A percentile compares a stretch with the other conserved stretches of the same genome.
Evolutionary conservation across 2,797 vertebrate genomes (phyloP).

Genomic region (Cichlasoma orientale): DNA sequence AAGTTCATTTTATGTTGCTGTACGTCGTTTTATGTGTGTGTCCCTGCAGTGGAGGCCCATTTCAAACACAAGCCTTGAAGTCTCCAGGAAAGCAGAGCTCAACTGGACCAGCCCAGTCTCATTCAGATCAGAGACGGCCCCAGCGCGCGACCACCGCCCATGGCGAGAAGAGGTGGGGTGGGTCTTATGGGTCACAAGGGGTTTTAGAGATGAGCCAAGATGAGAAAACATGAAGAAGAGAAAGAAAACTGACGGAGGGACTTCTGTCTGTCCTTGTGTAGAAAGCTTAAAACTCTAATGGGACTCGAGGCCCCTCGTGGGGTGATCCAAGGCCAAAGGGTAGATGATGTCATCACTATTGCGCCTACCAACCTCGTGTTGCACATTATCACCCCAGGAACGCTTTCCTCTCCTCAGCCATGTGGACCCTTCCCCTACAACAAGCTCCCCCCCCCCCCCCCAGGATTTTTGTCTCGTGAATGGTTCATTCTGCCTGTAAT

Average conservation of each 20-base stretch:
- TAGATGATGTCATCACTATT: conserved; percentile 62
- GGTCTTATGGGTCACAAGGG: background rate
- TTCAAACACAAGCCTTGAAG: conserved; percentile 97
- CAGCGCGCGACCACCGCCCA: conserved; percentile 13
- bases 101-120: conserved; percentile 41
- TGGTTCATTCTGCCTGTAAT: conserved; percentile 68
- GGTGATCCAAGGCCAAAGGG: conserved; percentile 31
- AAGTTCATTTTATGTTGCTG: background rate
- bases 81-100: conserved; percentile 21
- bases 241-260: background rate
- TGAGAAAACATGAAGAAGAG: background rate
- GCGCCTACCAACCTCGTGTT: conserved; percentile 53
- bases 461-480: conserved; percentile 58
- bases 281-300: conserved; percentile 23
- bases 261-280: conserved; percentile 16
- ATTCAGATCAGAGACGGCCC: conserved; percentile 50
- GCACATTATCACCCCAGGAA: conserved; percentile 42
- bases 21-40: background rate
- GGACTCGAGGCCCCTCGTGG: conserved; percentile 16
- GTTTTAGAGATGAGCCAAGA: background rate
- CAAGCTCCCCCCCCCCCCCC: background rate
- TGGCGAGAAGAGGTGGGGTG: conserved; percentile 2
- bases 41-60: conserved; percentile 92
- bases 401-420: conserved; percentile 24
- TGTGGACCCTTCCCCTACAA: conserved; percentile 29